These are phyloP conservation scores for Rosalia funebris DNA, from an alignment of 2,888 invertebrate species.

Conservation along the genomic window DNA sequence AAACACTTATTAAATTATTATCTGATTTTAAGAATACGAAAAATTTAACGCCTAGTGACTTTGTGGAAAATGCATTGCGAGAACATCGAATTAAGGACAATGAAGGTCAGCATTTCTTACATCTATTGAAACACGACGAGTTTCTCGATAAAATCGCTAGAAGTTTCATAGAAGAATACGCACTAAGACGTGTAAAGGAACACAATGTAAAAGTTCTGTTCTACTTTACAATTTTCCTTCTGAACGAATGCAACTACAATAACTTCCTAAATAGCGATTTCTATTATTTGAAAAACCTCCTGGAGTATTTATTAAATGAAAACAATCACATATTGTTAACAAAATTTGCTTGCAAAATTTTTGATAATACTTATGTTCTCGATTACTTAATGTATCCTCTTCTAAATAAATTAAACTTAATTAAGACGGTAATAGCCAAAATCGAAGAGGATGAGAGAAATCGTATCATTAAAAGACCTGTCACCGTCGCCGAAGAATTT, in stretches of 20 bases:
- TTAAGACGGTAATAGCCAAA: conserved; percentile 32
- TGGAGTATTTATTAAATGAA: conserved; percentile 64
- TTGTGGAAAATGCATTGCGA: conserved; percentile 40
- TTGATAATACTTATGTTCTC: conserved; percentile 66
- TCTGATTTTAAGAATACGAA: conserved; percentile 39
- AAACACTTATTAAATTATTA: conserved; percentile 44
- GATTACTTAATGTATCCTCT: conserved; percentile 67
- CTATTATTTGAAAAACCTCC: conserved; percentile 50
- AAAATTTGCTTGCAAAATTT: conserved; percentile 64
- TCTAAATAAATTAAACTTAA: conserved; percentile 54
- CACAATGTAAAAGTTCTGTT: conserved; percentile 43
- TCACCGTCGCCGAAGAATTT: conserved; percentile 49
- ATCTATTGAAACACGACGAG: conserved; percentile 48
- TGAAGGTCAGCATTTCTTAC: conserved; percentile 41
- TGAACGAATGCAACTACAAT: conserved; percentile 48
- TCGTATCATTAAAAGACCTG: conserved; percentile 33
- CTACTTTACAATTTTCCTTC: conserved; percentile 53
- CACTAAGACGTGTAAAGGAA: conserved; percentile 41
- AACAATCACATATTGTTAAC: conserved; percentile 65
- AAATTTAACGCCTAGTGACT: conserved; percentile 46
- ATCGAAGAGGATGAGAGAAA: conserved; percentile 30
- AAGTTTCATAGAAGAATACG: conserved; percentile 40
- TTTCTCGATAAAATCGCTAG: conserved; percentile 47
- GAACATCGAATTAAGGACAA: conserved; percentile 28
- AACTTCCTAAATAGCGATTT: conserved; percentile 45